Percentiles rank a stretch among this genome's conserved stretches.
phyloP scores from a whole-genome alignment of 30 jellyfish, hydroid and myxozoan species.

The Mastigias papua region DNA sequence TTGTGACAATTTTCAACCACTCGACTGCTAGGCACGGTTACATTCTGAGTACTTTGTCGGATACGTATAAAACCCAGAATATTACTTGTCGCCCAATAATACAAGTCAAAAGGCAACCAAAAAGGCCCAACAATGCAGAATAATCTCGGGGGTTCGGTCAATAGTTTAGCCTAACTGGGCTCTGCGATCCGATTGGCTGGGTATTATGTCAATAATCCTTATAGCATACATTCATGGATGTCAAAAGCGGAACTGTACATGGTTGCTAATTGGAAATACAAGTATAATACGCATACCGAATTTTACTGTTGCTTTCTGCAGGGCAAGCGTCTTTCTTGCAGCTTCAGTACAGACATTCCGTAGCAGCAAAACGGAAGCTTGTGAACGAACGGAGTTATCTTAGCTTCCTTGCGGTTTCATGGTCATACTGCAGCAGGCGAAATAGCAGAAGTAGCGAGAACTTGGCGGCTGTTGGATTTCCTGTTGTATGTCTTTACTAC shows the following conservation, averaged over 20 bases:
- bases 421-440: background rate
- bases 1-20: too few relatives aligned
- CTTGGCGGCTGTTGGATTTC: conserved; percentile 24
- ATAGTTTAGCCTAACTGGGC: background rate
- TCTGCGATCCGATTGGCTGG: conserved; percentile 50
- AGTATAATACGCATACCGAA: background rate
- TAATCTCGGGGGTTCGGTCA: conserved; percentile 21
- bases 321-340: background rate
- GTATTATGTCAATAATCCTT: conserved; percentile 57
- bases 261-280: background rate
- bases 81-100: too few relatives aligned
- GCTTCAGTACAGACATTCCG: background rate
- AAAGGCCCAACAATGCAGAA: background rate
- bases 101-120: background rate
- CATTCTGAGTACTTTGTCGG: too few relatives aligned
- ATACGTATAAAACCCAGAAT: too few relatives aligned
- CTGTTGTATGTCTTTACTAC: conserved; percentile 33
- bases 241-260: background rate
- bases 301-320: background rate
- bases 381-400: background rate
- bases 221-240: conserved; percentile 26
- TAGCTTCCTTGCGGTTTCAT: background rate
- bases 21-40: too few relatives aligned
- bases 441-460: background rate
- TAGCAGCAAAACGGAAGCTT: background rate